These are phyloP conservation scores for Pithys albifrons DNA, from an alignment of 2,113 vertebrate genomes.

Conservation along the genomic window DNA sequence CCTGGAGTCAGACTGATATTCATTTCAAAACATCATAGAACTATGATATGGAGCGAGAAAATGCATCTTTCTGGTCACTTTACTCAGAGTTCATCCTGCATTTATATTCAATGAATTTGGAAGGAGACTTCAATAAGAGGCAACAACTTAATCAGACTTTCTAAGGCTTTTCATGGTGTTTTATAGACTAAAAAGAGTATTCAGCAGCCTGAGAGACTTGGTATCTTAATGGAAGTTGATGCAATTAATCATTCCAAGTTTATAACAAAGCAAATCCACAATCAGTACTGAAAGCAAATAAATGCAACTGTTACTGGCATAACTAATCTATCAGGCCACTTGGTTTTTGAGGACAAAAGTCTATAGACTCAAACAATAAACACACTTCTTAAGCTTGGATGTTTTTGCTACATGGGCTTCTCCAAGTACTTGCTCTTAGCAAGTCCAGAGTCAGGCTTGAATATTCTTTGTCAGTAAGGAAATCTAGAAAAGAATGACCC, in stretches of 20 bases:
- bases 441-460: background rate
- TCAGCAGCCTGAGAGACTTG: background rate
- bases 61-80: background rate
- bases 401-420: background rate
- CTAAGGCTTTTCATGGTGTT: background rate
- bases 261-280: background rate
- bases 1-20: background rate
- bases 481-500: background rate
- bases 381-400: background rate
- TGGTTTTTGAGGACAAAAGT: background rate
- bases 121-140: background rate
- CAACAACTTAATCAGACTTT: background rate
- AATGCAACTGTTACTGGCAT: background rate
- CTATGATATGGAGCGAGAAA: background rate
- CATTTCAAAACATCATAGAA: background rate
- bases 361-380: background rate
- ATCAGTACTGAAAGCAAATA: background rate
- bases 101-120: background rate
- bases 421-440: background rate
- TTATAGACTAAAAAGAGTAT: background rate
- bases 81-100: background rate
- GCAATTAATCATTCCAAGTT: background rate
- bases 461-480: background rate
- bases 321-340: background rate
- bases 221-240: background rate